Evolutionary conservation across 1,140 invertebrate genomes (phyloP), one percentile per base, ranked within the genome.

Genomic region (Lepidurus packardi): DNA sequence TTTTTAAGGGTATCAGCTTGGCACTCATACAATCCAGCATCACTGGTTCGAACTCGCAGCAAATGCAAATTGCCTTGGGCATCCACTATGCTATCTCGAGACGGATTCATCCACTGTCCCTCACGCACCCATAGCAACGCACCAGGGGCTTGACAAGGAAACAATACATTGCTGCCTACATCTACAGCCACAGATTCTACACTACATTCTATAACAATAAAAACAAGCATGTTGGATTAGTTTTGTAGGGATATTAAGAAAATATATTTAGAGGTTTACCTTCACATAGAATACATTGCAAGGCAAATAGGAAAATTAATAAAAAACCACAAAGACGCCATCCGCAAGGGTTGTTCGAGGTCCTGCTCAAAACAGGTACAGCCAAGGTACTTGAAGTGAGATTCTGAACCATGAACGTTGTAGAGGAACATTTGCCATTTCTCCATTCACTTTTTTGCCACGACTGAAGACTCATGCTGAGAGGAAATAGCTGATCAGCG

Each of bases 331-430:
- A 13, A 65, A 65, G 21, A 65, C 53, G 53, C 53, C 53, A 65
- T 16, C 53, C 16, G 21, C 13, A 65, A 65, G 8, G 21, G 53
- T 4, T 65, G 53, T n/a, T 65, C 16, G 21, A 65, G 21, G 13
- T 65, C 16, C 53, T 65, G 53, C 53, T 65, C 53, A 21, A 65
- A 13, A 21, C 53, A 65, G 53, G 16, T 9, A 3, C 13, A 65
- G 53, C 21, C 53, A 65, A 65, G 53, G 53, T 65, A 65, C 53
- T 65, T 65, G 53, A 65, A 65, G 53, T 65, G 53, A 65, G 53
- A 65, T 21, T 65, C 53, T 65, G 53, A 13, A n/a, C 16, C 21
- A 65, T 16, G 53, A 65, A 11, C 53, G 53, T 21, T 13, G 53
- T 13, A 21, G 3, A 16, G 16, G 13, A 16, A 9, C 53, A 65